These are phyloP conservation scores for Oreochromis tanganicae DNA, from an alignment of 2,113 vertebrate genomes.

Conservation along the genomic window DNA sequence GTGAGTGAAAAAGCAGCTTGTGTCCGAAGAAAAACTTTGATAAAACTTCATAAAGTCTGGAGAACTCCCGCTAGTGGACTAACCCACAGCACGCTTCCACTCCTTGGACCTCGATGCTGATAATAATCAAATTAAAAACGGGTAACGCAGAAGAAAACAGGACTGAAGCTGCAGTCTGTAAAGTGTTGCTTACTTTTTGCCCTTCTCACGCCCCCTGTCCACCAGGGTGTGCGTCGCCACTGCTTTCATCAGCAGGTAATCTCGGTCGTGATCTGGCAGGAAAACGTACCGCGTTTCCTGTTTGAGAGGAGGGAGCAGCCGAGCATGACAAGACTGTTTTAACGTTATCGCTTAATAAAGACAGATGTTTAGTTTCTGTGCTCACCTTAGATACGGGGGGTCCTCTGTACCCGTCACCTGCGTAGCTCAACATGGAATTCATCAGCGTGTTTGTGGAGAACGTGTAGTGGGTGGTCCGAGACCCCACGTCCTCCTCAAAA, in stretches of 20 bases:
- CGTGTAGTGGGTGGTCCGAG: slow-evolving; percentile 75
- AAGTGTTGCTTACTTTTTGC: slow-evolving; percentile 25
- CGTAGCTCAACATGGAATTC: slow-evolving; percentile 73
- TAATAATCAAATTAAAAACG: accelerated
- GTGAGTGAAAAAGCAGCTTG: not conserved
- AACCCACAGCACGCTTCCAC: not conserved
- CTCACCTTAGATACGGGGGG: slow-evolving; percentile 61
- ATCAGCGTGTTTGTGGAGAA: slow-evolving; percentile 80
- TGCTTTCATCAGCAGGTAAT: slow-evolving; percentile 75
- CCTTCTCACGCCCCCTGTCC: slow-evolving; percentile 49
- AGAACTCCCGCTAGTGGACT: accelerated
- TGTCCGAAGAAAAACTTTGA: not conserved
- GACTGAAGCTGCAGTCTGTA: accelerated
- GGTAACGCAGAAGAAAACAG: not conserved
- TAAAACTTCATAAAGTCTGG: not conserved
- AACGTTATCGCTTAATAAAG: accelerated
- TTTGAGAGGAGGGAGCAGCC: not conserved
- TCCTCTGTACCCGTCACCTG: slow-evolving; percentile 28
- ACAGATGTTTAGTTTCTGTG: accelerated
- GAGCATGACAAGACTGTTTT: accelerated
- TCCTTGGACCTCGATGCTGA: not conserved
- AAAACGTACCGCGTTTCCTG: slow-evolving; percentile 78
- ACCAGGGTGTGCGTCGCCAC: slow-evolving; percentile 54
- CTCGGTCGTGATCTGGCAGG: slow-evolving; percentile 75
- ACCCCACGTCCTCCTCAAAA: slow-evolving; percentile 76